These are phyloP conservation scores for Adelognathus sp. DNA, from an alignment of 2,888 invertebrate species.

Conservation along the genomic window DNA sequence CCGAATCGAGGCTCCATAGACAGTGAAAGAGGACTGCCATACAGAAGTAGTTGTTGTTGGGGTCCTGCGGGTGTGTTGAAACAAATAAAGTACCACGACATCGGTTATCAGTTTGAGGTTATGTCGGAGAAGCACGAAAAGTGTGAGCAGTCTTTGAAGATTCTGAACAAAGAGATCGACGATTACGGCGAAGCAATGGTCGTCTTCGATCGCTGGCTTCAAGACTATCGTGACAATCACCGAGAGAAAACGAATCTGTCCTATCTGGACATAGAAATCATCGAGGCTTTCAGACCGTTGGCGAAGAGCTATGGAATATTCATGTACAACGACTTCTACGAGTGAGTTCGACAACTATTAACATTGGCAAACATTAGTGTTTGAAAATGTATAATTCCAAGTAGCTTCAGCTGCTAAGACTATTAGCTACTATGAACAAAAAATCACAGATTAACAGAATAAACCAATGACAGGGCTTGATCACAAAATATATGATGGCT, in stretches of 20 bases:
- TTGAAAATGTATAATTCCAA: no score
- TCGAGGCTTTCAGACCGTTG: conserved; percentile 83
- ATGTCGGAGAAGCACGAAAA: neutral
- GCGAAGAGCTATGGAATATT: conserved; percentile 82
- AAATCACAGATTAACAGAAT: no score
- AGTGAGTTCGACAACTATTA: conserved; percentile 52
- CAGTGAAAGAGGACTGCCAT: no score
- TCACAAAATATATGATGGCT: no score
- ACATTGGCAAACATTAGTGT: no score
- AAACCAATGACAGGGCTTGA: no score
- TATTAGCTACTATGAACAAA: no score
- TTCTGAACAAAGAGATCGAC: neutral
- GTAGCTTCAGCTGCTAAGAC: no score
- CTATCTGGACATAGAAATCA: conserved; percentile 83
- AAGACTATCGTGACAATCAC: neutral
- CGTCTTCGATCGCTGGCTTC: neutral
- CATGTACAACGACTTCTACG: conserved; percentile 77
- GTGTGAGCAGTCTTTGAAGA: neutral
- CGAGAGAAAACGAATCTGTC: neutral
- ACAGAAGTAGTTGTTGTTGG: no score
- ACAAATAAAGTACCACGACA: neutral
- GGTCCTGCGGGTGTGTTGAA: neutral
- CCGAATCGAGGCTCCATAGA: no score
- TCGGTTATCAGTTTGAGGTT: neutral
- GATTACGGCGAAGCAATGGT: neutral